These are phyloP conservation scores for Notiomystis cincta DNA, from an alignment of 2,113 vertebrate species.

Conservation along the genomic window DNA sequence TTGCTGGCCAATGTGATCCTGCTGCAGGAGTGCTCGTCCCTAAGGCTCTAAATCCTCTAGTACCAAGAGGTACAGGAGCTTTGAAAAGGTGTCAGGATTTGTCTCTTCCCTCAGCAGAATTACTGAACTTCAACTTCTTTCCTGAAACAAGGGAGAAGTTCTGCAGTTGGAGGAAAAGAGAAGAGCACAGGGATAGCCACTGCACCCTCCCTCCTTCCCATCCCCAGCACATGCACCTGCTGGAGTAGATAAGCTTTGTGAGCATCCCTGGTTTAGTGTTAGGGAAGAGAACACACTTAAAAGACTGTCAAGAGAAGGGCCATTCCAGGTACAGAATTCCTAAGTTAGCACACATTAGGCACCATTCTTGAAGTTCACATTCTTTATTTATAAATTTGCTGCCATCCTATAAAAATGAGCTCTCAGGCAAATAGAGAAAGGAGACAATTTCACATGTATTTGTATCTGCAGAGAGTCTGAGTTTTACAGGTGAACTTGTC, in stretches of 20 bases:
- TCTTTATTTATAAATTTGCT: neutral
- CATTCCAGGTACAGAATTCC: neutral
- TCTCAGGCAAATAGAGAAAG: neutral
- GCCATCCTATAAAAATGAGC: neutral
- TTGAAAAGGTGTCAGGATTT: neutral
- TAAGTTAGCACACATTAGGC: neutral
- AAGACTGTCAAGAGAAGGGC: neutral
- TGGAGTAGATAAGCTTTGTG: neutral
- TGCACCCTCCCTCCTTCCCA: neutral
- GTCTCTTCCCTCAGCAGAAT: neutral
- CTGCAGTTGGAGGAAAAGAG: neutral
- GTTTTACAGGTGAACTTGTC: neutral
- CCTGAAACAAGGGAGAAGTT: neutral
- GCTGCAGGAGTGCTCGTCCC: neutral
- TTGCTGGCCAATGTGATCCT: neutral
- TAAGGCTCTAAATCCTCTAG: neutral
- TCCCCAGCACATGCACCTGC: accelerated
- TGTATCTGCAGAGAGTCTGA: neutral
- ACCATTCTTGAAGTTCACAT: neutral
- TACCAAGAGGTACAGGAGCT: neutral
- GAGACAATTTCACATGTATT: neutral
- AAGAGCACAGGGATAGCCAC: neutral
- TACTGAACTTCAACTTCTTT: neutral
- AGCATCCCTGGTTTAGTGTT: neutral
- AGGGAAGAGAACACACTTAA: neutral